These are phyloP conservation scores for Vicugna pacos DNA, from an alignment of 2,113 vertebrate species.

Conservation along the genomic window DNA sequence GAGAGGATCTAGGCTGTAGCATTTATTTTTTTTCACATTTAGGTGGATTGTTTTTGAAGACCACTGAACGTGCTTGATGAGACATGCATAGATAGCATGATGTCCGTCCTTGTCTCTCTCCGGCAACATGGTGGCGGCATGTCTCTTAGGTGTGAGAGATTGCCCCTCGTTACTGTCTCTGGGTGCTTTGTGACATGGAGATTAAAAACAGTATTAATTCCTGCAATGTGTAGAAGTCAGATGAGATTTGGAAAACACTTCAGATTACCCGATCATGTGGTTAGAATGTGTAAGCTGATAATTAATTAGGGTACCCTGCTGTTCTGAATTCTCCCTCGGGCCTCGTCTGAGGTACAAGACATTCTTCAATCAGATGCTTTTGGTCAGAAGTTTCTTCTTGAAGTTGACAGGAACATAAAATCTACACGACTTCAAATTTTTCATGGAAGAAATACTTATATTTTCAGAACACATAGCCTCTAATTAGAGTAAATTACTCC, in stretches of 20 bases:
- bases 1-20: neutral
- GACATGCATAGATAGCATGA: neutral
- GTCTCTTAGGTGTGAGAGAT: neutral
- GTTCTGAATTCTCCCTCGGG: neutral
- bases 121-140: no score
- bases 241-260: neutral
- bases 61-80: no score
- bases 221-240: neutral
- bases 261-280: neutral
- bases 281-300: neutral
- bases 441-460: conserved; percentile 81
- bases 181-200: neutral
- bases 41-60: neutral
- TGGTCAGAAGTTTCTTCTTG: conserved; percentile 77
- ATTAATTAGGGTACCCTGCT: neutral
- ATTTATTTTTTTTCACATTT: neutral
- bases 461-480: conserved; percentile 81
- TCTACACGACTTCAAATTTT: conserved; percentile 73
- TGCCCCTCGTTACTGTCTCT: neutral
- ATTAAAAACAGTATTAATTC: conserved; percentile 35
- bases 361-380: conserved; percentile 67
- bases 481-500: conserved; percentile 87
- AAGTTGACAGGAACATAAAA: conserved; percentile 73
- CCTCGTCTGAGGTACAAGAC: neutral
- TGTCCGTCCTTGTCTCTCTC: neutral